Evolutionary conservation across 2,113 vertebrate genomes (phyloP).

Genomic region (Pelmatolapia mariae): DNA sequence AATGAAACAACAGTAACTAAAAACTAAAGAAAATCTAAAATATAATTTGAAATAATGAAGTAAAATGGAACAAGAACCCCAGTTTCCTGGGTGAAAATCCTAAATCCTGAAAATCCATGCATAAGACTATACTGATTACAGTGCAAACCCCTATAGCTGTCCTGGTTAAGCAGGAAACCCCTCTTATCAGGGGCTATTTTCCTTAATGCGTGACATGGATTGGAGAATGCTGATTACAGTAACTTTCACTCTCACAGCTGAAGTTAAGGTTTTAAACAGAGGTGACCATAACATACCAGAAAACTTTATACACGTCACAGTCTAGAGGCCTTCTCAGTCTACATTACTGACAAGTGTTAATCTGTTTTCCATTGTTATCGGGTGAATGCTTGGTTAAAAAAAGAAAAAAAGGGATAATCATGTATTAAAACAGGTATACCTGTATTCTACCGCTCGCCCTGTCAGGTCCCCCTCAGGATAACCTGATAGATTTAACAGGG

Average conservation of each 20-base stretch:
- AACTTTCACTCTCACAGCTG: neutral
- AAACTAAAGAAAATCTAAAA: neutral
- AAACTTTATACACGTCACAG: neutral
- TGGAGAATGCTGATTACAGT: neutral
- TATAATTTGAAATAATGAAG: neutral
- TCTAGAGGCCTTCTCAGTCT: neutral
- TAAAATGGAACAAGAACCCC: neutral
- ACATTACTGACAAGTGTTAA: neutral
- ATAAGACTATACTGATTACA: neutral
- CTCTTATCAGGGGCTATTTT: neutral
- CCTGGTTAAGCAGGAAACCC: neutral
- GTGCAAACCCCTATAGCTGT: neutral
- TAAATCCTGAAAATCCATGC: neutral
- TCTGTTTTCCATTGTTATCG: neutral
- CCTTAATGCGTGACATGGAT: neutral
- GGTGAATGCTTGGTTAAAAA: neutral
- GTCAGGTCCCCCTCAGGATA: constrained; percentile 12
- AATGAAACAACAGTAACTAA: neutral
- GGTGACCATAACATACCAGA: neutral
- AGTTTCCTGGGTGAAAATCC: neutral
- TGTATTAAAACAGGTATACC: neutral
- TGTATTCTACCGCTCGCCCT: neutral
- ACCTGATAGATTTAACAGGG: constrained; percentile 42
- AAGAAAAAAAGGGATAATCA: neutral
- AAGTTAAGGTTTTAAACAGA: neutral